Conservation (phyloP, 1,140 invertebrate genomes). For the Amyelois transitella region DNA sequence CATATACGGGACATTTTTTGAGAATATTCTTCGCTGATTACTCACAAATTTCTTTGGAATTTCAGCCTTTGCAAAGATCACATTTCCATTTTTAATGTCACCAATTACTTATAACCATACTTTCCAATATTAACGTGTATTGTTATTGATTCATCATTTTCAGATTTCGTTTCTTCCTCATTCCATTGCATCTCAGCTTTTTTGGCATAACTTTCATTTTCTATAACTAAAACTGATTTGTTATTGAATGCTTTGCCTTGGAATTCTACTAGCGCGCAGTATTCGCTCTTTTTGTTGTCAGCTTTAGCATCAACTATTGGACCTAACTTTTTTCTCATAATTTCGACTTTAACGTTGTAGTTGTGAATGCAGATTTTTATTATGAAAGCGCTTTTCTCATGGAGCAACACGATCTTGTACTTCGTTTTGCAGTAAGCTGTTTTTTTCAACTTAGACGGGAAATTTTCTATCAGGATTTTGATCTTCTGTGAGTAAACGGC, state of each 20-base stretch:
- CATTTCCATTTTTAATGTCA: constrained; percentile 6
- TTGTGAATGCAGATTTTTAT: constrained; percentile 70
- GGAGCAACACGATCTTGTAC: constrained; percentile 61
- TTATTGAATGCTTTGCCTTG: constrained; percentile 60
- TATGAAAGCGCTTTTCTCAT: constrained; percentile 65
- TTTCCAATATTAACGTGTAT: constrained; percentile 65
- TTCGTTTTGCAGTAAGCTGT: constrained; percentile 63
- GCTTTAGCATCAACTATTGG: constrained; percentile 54
- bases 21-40: neutral
- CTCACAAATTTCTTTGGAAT: constrained; percentile 5
- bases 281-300: constrained; percentile 59
- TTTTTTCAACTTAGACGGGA: constrained; percentile 64
- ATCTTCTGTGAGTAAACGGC: constrained; percentile 66
- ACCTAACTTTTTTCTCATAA: constrained; percentile 57
- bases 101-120: constrained; percentile 32
- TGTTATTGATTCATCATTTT: constrained; percentile 61
- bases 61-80: constrained; percentile 4
- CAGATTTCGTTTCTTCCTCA: constrained; percentile 57
- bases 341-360: constrained; percentile 62
- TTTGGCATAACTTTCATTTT: constrained; percentile 63
- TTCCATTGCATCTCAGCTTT: constrained; percentile 67
- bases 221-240: constrained; percentile 62
- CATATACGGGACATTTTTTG: no score
- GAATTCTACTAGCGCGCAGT: constrained; percentile 63
- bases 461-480: constrained; percentile 68